Evolutionary conservation across 2,797 vertebrate species (phyloP), one percentile per base, ranked within the genome.

Genomic region (Mus caroli): DNA sequence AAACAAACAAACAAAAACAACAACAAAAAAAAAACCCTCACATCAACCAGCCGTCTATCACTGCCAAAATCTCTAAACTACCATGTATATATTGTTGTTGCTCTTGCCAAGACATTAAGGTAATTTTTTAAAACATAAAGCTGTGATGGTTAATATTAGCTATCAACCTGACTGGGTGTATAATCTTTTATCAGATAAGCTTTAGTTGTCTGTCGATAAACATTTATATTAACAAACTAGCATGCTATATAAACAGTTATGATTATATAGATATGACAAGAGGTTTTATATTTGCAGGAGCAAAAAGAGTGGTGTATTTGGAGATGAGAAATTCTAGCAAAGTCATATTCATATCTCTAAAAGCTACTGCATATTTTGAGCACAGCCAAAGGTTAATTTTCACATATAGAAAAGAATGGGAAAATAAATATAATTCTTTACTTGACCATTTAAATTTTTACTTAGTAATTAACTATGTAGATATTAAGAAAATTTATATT

Each of bases 401-500:
- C 93, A 78, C 40, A 67, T 22, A 6, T 34, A 73, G 14, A 75
- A 85, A 9, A 91, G 43, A 86, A 90, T 78, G 22, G 87, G 40
- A 92, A 95, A 86, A 91, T 26, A 88, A 22, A 90, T 69, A 62
- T 54, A 88, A 91, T 24, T 93, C 12, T n/a, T 89, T 84, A 52
- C 69, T 50, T 54, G 54, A 26, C 54, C 6, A 17, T 64, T 43
- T 77, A 75, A 82, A 37, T 56, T 93, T 92, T 88, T 54, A 86
- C 46, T 94, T 94, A 46, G 7, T n/a, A 24, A 95, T 91, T 94
- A 95, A 96, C 56, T 88, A 37, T 56, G 90, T 95, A 76, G 24
- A 71, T 94, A 91, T 64, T 82, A 85, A 93, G 82, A 31, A 6
- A 73, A 75, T 97, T 78, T 93, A 90, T 90, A 96, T 95, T 31